These are phyloP conservation scores for Drosophila melanosoma DNA, from an alignment of 2,888 invertebrate species.

Conservation along the genomic window DNA sequence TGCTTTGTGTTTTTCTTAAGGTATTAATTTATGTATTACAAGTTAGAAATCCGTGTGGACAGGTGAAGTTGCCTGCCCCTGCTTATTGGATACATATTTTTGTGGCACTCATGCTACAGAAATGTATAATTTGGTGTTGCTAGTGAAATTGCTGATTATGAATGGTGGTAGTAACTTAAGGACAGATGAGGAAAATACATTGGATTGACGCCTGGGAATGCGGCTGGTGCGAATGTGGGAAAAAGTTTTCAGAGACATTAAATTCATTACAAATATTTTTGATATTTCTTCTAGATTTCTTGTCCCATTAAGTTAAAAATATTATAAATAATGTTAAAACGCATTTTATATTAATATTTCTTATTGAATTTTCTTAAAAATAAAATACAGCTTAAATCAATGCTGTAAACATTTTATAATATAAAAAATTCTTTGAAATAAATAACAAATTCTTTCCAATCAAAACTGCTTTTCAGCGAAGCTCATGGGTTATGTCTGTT, in stretches of 20 bases:
- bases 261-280: not conserved
- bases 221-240: slow-evolving; percentile 8
- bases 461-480: not conserved
- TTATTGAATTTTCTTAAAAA: not conserved
- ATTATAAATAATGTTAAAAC: too few species aligned
- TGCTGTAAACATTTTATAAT: not conserved
- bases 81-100: slow-evolving; percentile 13
- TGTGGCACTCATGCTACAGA: slow-evolving; percentile 21
- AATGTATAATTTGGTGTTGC: slow-evolving; percentile 49
- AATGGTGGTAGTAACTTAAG: slow-evolving; percentile 42
- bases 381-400: not conserved
- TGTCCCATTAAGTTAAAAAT: not conserved
- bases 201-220: slow-evolving; percentile 23
- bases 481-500: not conserved
- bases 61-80: slow-evolving; percentile 64
- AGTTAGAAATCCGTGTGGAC: slow-evolving; percentile 81
- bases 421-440: not conserved
- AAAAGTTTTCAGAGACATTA: not conserved
- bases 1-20: slow-evolving; percentile 65
- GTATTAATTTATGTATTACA: slow-evolving; percentile 75
- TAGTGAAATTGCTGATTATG: slow-evolving; percentile 40
- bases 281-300: not conserved
- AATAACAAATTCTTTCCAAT: not conserved
- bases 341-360: not conserved
- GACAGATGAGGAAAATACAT: slow-evolving; percentile 36